phyloP scores from a whole-genome alignment of 2,113 vertebrate genomes.

The Sturnira hondurensis region DNA sequence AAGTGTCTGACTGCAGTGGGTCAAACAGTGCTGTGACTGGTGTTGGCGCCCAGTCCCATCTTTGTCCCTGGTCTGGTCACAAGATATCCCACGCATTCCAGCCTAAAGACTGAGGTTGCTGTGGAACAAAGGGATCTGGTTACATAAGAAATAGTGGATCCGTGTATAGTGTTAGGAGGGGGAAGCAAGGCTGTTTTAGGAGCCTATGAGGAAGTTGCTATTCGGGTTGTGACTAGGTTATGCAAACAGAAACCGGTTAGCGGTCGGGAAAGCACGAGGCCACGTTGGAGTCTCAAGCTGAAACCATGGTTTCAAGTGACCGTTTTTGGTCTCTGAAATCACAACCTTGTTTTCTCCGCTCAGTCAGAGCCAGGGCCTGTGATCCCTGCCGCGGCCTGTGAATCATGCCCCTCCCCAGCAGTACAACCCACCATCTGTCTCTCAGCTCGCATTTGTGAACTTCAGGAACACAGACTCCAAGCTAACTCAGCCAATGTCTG shows the following conservation, averaged over 20 bases:
- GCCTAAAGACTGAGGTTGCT: neutral
- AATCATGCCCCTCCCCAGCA: slow-evolving; percentile 15
- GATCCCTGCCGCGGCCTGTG: neutral
- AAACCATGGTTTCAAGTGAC: slow-evolving; percentile 51
- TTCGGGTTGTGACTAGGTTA: neutral
- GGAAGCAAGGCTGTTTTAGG: neutral
- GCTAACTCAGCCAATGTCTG: neutral
- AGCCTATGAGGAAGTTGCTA: neutral
- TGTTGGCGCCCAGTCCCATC: neutral
- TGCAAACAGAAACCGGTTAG: slow-evolving; percentile 41
- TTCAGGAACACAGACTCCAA: neutral
- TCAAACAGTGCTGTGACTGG: neutral
- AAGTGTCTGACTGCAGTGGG: neutral
- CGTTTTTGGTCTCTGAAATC: slow-evolving; percentile 35
- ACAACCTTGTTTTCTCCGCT: slow-evolving; percentile 12
- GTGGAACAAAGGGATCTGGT: neutral
- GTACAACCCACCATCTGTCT: neutral
- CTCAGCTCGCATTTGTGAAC: neutral
- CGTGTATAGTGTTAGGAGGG: neutral
- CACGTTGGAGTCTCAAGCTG: neutral
- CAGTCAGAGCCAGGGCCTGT: neutral
- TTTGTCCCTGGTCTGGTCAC: neutral
- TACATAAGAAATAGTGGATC: neutral
- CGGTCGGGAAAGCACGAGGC: slow-evolving; percentile 19
- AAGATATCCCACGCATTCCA: neutral